phyloP scores from a whole-genome alignment of 2,797 vertebrate species.

The Siniperca obscura region DNA sequence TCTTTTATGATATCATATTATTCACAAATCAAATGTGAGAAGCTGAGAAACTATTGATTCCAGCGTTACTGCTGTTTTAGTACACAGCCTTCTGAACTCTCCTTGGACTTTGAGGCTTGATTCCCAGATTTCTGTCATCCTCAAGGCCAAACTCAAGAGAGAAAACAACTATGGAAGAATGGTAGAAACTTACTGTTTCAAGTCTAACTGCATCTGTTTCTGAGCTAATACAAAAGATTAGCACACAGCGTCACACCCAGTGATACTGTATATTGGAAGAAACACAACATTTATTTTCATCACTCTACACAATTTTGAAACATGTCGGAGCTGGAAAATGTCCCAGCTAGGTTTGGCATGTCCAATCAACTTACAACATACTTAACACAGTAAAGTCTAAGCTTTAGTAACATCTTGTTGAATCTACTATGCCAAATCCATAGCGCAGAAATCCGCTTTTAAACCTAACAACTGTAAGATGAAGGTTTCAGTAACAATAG shows the following conservation, averaged over 20 bases:
- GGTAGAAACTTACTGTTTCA: constrained; percentile 1
- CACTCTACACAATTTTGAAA: constrained; percentile 23
- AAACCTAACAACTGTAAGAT: constrained; percentile 10
- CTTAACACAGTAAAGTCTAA: background rate
- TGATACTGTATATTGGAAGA: background rate
- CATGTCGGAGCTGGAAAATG: constrained; percentile 13
- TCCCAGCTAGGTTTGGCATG: constrained; percentile 8
- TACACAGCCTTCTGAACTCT: constrained; percentile 43
- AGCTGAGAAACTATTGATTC: constrained; percentile 31
- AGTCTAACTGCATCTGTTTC: constrained; percentile 17
- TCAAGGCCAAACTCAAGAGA: constrained; percentile 35
- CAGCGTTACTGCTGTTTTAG: constrained; percentile 13
- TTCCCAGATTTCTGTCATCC: constrained; percentile 37
- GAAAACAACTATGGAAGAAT: constrained; percentile 14
- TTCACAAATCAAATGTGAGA: constrained; percentile 53
- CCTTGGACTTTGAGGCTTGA: constrained; percentile 24
- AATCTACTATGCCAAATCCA: constrained; percentile 20
- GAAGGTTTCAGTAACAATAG: constrained; percentile 32
- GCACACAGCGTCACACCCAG: background rate
- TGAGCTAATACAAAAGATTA: constrained; percentile 10
- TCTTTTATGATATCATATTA: constrained; percentile 49
- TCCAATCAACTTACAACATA: constrained; percentile 4
- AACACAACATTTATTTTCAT: constrained; percentile 5
- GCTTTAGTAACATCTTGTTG: constrained; percentile 14
- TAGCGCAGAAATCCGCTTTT: constrained; percentile 8